Evolutionary conservation across 2,888 invertebrate species (phyloP).

Genomic region (Elgonia sp.): DNA sequence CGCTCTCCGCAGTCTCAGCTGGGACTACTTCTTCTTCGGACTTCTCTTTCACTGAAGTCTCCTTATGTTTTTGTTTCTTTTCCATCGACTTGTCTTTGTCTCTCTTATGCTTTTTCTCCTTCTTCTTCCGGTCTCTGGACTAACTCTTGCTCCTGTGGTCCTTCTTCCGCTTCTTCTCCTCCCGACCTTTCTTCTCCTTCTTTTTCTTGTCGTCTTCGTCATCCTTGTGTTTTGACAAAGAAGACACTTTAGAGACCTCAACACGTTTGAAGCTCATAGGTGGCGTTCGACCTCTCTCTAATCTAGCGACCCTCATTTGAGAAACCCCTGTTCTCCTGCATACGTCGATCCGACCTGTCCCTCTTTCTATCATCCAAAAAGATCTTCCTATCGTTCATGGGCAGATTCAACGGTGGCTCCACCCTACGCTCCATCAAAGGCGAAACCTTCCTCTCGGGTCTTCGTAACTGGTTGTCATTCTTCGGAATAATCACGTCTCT

Average conservation of each 20-base stretch:
- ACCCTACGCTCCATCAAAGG: slow-evolving; percentile 82
- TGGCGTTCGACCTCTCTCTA: slow-evolving; percentile 83
- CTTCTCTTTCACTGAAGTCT: slow-evolving; percentile 80
- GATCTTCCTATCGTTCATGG: slow-evolving; percentile 85
- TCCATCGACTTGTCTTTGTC: slow-evolving; percentile 86
- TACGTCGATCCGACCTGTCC: slow-evolving; percentile 81
- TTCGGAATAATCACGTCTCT: slow-evolving; percentile 87
- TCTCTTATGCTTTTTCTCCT: slow-evolving; percentile 87
- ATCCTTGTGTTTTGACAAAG: slow-evolving; percentile 81
- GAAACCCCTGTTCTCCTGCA: slow-evolving; percentile 78
- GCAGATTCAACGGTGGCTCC: slow-evolving; percentile 77
- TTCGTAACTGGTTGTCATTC: slow-evolving; percentile 86
- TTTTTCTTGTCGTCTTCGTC: slow-evolving; percentile 82
- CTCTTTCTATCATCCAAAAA: slow-evolving; percentile 85
- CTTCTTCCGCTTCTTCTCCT: slow-evolving; percentile 84
- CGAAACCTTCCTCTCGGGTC: slow-evolving; percentile 85
- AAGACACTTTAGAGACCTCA: slow-evolving; percentile 77
- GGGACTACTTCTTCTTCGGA: slow-evolving; percentile 49
- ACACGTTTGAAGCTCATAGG: slow-evolving; percentile 79
- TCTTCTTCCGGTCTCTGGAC: slow-evolving; percentile 85
- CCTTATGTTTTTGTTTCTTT: slow-evolving; percentile 86
- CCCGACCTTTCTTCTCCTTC: slow-evolving; percentile 82
- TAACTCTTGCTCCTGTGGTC: slow-evolving; percentile 85
- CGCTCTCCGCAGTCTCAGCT: slow-evolving; percentile 77
- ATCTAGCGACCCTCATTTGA: slow-evolving; percentile 77